Evolutionary conservation across 2,113 vertebrate genomes (phyloP).

Genomic region (Megaleporinus macrocephalus): DNA sequence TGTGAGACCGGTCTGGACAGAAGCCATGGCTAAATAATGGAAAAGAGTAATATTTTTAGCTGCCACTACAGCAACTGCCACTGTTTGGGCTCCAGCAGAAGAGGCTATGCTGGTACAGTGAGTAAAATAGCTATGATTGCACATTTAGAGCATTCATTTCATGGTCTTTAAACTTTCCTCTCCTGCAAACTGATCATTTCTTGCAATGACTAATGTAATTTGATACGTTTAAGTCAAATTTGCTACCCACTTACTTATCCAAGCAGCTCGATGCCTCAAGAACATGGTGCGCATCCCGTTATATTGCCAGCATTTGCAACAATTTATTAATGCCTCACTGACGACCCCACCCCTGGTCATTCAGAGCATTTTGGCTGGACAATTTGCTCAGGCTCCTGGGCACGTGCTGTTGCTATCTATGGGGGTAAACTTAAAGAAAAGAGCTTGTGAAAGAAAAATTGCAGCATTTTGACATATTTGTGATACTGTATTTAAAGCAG

Average conservation of each 20-base stretch:
- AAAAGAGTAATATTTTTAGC: conserved; percentile 40
- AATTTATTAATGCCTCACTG: conserved; percentile 50
- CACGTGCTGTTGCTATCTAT: conserved; percentile 15
- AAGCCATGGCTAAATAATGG: conserved; percentile 43
- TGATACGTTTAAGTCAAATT: conserved; percentile 40
- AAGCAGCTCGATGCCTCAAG: conserved; percentile 20
- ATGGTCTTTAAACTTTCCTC: conserved; percentile 40
- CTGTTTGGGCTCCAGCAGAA: background rate
- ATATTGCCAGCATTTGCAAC: conserved; percentile 51
- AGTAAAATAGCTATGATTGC: background rate
- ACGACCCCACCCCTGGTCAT: conserved; percentile 6
- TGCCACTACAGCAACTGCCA: conserved; percentile 21
- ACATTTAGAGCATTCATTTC: conserved; percentile 47
- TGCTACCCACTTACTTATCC: conserved; percentile 7
- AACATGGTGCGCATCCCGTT: background rate
- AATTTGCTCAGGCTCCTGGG: conserved; percentile 24
- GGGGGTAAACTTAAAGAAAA: background rate
- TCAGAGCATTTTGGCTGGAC: conserved; percentile 27
- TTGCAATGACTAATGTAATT: conserved; percentile 25
- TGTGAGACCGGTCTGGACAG: conserved; percentile 36
- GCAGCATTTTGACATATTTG: too few relatives aligned
- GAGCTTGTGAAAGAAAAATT: too few relatives aligned
- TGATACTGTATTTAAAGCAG: too few relatives aligned
- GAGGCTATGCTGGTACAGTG: background rate
- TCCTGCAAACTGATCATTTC: conserved; percentile 38